Evolutionary conservation across 2,113 vertebrate species (phyloP), one percentile per base, ranked within the genome.

Genomic region (Coturnix japonica): DNA sequence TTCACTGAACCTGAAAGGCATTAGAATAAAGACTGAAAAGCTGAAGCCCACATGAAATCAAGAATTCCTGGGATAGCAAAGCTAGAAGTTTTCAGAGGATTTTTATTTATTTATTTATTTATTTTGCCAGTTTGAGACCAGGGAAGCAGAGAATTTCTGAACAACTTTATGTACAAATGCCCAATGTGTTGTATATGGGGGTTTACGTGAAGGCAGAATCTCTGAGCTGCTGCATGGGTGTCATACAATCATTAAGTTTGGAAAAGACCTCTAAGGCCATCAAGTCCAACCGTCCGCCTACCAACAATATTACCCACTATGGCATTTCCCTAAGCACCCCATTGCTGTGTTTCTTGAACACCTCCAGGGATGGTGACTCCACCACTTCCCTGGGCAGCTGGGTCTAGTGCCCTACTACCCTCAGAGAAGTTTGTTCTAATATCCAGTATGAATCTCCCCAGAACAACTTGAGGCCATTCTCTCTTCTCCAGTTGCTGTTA

Each of bases 181-280:
- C 25, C 51, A 51, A 13, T 3, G 1, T 2, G 1, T 63, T 60
- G 23, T 31, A 2, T 22, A 3, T 15, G 30, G 17, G 56, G 6
- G 5, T 61, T 64, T 72, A 30, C 0, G 0, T 5, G 53, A 65
- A 44, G 7, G 19, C 11, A 54, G 17, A 41, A 44, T 4, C 21
- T 75, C 57, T 60, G 57, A 26, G 63, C 43, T 63, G 70, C 51
- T 89, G 16, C 28, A 25, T 56, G 54, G 17, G 54, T 30, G 26
- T 26, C 51, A 53, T 16, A 28, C 25, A 53, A 28, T 28, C 26
- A 30, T 9, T 9, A 53, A 30, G 51, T 25, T 53, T 16, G 14
- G 26, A 53, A 53, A 53, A 53, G 51, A 16, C 26, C 11, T 53
- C 14, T 9, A 28, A 28, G 51, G 9, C 26, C 16, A 17, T 53